Base-by-base conservation (phyloP, 2,113 vertebrate genomes). In the Raphicerus campestris region DNA sequence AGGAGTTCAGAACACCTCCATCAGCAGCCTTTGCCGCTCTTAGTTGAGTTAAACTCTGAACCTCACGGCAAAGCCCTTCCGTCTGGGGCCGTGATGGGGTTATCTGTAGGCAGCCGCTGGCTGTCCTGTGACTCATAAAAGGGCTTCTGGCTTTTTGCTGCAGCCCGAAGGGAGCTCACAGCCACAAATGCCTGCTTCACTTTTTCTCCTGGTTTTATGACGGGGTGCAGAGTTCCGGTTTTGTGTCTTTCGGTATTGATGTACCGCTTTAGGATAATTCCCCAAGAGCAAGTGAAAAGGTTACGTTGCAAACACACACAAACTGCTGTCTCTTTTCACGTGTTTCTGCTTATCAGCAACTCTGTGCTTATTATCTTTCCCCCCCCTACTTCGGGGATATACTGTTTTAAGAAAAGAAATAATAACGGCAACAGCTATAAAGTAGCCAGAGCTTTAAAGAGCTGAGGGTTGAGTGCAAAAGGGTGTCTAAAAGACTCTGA, bases 171-270 rank as follows among this genome's bases (percentile, higher is more conserved):
- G 19, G 6, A 22, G 24, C 24, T 5, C 2, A 6, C 0, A 51
- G 92, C 61, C 89, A 32, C 85, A 55, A 81, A 35, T 10, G 86
- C 47, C 70, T 10, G n/a, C 75, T 96, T 94, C 60, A 6, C 82
- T 93, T 91, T 88, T 80, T 19, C 73, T 89, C 92, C 70, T 24
- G 15, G 19, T 26, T 53, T 35, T 24, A 39, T 42, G 61, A 47
- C 39, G 1, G 22, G 6, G 45, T 4, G 11, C 47, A 15, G 56
- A 61, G 84, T 63, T 96, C 61, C 75, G 87, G 58, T 87, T 96
- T 47, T 84, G 66, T 53, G 60, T 49, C 42, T 95, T 89, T 90
- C 83, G 7, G 39, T 81, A 61, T 92, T 39, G 84, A 81, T 2
- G 22, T 1, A 30, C 5, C 1, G 1, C 70, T 84, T 39, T 22